Conservation (phyloP, 2,888 invertebrate genomes). For the Drosophila setosimentum region DNA sequence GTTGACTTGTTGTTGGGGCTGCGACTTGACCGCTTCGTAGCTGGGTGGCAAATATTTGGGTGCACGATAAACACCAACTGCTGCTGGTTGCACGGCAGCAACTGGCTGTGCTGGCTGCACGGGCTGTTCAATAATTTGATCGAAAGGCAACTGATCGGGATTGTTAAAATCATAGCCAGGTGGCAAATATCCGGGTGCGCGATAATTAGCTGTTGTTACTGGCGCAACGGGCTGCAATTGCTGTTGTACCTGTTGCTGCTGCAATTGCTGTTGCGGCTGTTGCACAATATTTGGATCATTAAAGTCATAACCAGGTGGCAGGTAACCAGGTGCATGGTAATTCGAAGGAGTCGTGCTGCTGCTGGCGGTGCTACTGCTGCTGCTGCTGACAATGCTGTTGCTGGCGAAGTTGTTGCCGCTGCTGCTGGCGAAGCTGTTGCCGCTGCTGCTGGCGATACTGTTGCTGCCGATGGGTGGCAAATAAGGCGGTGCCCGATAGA, state of each 20-base stretch:
- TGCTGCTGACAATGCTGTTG: slow-evolving; percentile 18
- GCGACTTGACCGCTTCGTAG: slow-evolving; percentile 49
- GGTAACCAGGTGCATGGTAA: slow-evolving; percentile 50
- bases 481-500: slow-evolving; percentile 41
- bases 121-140: slow-evolving; percentile 23
- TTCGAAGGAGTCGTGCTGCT: slow-evolving; percentile 22
- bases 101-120: slow-evolving; percentile 6
- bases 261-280: slow-evolving; percentile 13
- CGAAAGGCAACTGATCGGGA: slow-evolving; percentile 8
- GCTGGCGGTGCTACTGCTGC: slow-evolving; percentile 8
- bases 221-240: slow-evolving; percentile 1
- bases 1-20: slow-evolving; percentile 15
- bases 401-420: background rate
- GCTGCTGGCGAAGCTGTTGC: slow-evolving; percentile 19
- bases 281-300: slow-evolving; percentile 36
- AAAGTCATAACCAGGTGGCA: slow-evolving; percentile 72
- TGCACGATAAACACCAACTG: slow-evolving; percentile 38
- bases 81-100: slow-evolving; percentile 23
- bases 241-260: slow-evolving; percentile 11
- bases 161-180: slow-evolving; percentile 57
- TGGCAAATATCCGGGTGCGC: slow-evolving; percentile 65
- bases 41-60: slow-evolving; percentile 70
- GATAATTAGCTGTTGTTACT: slow-evolving; percentile 23
- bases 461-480: slow-evolving; percentile 32
- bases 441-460: slow-evolving; percentile 15